Evolutionary conservation across 2,888 invertebrate genomes (phyloP).

Genomic region (Trichacis sp.): DNA sequence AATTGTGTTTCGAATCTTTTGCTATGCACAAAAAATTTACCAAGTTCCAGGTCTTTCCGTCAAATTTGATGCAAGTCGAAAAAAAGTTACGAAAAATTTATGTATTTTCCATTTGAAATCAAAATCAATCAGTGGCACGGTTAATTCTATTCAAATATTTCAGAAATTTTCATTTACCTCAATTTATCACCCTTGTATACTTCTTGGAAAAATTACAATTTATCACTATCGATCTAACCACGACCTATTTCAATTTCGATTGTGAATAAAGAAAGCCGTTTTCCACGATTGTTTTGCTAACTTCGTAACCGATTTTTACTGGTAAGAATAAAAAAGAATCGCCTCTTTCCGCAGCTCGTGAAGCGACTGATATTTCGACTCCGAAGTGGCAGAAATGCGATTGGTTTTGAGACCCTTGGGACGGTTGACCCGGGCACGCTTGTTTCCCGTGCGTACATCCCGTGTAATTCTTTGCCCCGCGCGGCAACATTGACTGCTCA

Average conservation of each 20-base stretch:
- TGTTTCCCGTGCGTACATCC: not conserved
- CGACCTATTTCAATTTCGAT: not conserved
- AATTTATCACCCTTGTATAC: too few relatives aligned
- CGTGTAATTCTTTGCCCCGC: conserved; percentile 1
- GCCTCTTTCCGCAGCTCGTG: not conserved
- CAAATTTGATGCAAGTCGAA: too few relatives aligned
- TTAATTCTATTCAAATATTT: too few relatives aligned
- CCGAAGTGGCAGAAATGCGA: not conserved
- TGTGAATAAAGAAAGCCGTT: not conserved
- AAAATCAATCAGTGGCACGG: too few relatives aligned
- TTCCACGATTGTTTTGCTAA: not conserved
- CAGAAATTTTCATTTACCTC: too few relatives aligned
- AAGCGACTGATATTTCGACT: conserved; percentile 1
- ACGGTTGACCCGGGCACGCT: conserved; percentile 1
- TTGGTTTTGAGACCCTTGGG: conserved; percentile 7
- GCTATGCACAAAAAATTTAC: too few relatives aligned
- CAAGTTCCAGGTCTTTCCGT: too few relatives aligned
- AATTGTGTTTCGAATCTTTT: too few relatives aligned
- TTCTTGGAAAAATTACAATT: too few relatives aligned
- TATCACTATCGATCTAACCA: too few relatives aligned
- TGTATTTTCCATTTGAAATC: too few relatives aligned
- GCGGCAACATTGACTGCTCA: not conserved
- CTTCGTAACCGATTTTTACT: not conserved
- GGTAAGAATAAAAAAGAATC: not conserved
- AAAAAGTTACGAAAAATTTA: too few relatives aligned